These are phyloP conservation scores for Perizoma flavofasciatum DNA, from an alignment of 2,888 invertebrate genomes.

Conservation along the genomic window DNA sequence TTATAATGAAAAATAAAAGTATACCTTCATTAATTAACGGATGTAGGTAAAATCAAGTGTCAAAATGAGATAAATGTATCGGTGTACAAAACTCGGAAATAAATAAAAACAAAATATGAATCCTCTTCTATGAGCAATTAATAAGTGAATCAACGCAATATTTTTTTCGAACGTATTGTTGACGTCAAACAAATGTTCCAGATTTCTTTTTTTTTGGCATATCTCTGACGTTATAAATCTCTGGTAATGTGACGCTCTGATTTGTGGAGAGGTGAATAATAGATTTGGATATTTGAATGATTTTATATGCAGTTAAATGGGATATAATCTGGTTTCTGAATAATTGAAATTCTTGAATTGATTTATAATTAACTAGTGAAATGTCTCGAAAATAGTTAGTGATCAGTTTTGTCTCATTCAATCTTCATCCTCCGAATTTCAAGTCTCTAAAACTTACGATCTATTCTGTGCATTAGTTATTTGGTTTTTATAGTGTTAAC, in stretches of 20 bases:
- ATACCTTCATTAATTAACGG: too few species aligned
- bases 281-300: slow-evolving; percentile 36
- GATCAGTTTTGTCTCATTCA: too few species aligned
- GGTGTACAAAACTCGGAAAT: slow-evolving; percentile 5
- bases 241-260: slow-evolving; percentile 41
- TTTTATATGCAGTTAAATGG: slow-evolving; percentile 34
- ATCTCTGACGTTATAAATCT: slow-evolving; percentile 37
- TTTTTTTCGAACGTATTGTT: slow-evolving; percentile 58
- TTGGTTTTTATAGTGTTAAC: too few species aligned
- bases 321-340: slow-evolving; percentile 11
- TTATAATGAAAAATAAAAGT: too few species aligned
- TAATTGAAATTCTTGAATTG: slow-evolving; percentile 9
- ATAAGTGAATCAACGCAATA: slow-evolving; percentile 58
- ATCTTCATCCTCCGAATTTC: not conserved
- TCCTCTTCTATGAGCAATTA: slow-evolving; percentile 64
- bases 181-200: slow-evolving; percentile 61
- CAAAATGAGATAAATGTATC: slow-evolving; percentile 1
- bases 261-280: slow-evolving; percentile 42
- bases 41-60: too few species aligned
- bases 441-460: not conserved
- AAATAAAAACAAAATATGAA: slow-evolving; percentile 59
- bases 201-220: slow-evolving; percentile 46
- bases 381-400: not conserved
- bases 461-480: too few species aligned
- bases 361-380: slow-evolving; percentile 4